These are phyloP conservation scores for Planiliza haematocheilus DNA, from an alignment of 2,113 vertebrate genomes.

Conservation along the genomic window DNA sequence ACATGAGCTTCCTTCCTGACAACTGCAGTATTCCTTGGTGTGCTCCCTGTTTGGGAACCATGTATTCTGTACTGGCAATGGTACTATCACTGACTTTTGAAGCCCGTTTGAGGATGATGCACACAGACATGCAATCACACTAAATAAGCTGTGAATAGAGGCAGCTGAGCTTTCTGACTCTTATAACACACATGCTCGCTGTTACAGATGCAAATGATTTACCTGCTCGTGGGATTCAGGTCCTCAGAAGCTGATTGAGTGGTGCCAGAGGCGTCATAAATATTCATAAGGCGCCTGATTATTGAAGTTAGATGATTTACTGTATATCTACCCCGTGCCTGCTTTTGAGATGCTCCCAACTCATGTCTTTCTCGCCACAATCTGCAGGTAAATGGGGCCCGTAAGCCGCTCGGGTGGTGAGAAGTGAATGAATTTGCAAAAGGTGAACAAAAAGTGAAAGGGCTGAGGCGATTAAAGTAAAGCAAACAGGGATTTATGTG, in stretches of 20 bases:
- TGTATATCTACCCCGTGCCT: conserved; percentile 17
- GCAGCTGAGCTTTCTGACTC: conserved; percentile 24
- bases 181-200: neutral
- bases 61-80: too few species aligned
- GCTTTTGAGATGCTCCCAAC: conserved; percentile 26
- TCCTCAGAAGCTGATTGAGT: conserved; percentile 37
- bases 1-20: too few species aligned
- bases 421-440: conserved; percentile 2
- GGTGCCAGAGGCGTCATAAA: conserved; percentile 28
- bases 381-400: conserved; percentile 3
- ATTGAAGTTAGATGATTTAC: conserved; percentile 35
- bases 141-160: neutral
- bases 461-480: neutral
- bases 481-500: neutral
- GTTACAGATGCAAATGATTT: conserved; percentile 49
- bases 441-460: neutral
- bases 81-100: neutral
- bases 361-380: conserved; percentile 8
- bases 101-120: neutral
- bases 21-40: too few species aligned
- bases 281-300: conserved; percentile 50
- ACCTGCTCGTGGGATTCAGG: conserved; percentile 18
- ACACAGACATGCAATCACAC: neutral
- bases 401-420: conserved; percentile 3
- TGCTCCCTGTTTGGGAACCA: too few species aligned